Percentiles rank a stretch among this genome's conserved stretches.
Conservation (phyloP, 2,113 vertebrate species). For the Glaucomys volans region DNA sequence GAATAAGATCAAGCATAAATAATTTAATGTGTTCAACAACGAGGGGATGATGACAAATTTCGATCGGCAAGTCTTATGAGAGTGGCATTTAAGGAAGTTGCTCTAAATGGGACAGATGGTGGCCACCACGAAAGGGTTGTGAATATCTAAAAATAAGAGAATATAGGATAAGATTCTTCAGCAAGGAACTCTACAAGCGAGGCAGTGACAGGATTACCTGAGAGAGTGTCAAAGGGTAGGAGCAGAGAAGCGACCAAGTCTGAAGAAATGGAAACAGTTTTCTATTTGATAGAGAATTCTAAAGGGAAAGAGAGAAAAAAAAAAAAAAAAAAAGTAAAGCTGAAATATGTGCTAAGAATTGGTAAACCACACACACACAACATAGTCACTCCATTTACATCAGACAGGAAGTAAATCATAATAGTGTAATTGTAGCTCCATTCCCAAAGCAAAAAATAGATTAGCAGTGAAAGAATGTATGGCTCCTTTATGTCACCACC, state of each 20-base stretch:
- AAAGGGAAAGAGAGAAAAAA: not conserved
- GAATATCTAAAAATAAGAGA: not conserved
- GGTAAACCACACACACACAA: not conserved
- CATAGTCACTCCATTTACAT: not conserved
- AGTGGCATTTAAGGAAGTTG: not conserved
- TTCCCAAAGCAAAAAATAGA: not conserved
- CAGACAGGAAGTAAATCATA: not conserved
- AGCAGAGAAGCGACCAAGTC: not conserved
- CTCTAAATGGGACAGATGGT: not conserved
- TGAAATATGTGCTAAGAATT: not conserved
- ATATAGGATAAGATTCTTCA: not conserved
- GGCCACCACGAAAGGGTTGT: fast-evolving
- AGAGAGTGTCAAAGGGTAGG: not conserved
- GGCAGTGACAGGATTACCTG: not conserved
- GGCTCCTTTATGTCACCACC: not conserved
- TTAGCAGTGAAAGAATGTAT: not conserved
- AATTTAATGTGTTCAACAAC: not conserved
- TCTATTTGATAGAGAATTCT: not conserved
- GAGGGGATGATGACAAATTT: not conserved
- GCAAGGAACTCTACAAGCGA: not conserved
- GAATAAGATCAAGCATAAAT: not conserved
- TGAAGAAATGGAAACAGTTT: not conserved
- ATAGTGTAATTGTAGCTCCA: not conserved
- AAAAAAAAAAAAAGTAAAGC: not conserved
- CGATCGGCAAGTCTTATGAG: not conserved